Evolutionary conservation across 2,797 vertebrate species (phyloP), one percentile per base, ranked within the genome.

Genomic region (Coracias cyanogaster): DNA sequence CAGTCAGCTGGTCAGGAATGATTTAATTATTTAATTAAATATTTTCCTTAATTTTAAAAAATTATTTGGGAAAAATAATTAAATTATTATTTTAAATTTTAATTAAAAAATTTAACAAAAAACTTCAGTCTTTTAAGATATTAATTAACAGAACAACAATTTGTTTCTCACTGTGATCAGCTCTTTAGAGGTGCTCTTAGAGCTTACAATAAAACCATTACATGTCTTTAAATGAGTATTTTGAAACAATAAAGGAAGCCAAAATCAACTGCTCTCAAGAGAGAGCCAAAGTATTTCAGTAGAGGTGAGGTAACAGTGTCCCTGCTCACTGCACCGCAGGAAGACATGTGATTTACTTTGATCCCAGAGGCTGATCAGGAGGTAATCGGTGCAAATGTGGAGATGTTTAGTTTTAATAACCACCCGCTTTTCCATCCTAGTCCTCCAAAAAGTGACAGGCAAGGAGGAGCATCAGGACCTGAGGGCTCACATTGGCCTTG

Each of bases 181-280:
- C 10, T 76, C n/a, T 65, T 65, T 10, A 11, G 60, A 48, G 26
- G 6, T 2, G 1, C 22, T 65, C 31, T 66, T 69, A 58, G 60
- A 69, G 28, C 29, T 62, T 2, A 0, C 21, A 84, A 5, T 6
- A 22, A 24, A 57, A 43, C 4, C 2, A 14, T 16, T 25, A 15
- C 5, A 14, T 7, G 4, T 33, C 33, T 55, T 80, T 4, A 74
- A 55, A 74, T 39, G 2, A 28, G 14, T 28, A 26, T 60, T 79
- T 57, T 12, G 5, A 10, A 64, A 80, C 64, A 45, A 15, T 9
- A 33, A 45, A 64, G 18, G n/a, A 54, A 64, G 14, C 16, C n/a
- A 37, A 80, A 85, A 4, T 2, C 25, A 62, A 24, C 7, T n/a
- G 16, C 24, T 48, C 57, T 29, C 35, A 31, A 37, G 41, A 67